Conservation (phyloP, 2,113 vertebrate genomes). For the Strix aluco region DNA sequence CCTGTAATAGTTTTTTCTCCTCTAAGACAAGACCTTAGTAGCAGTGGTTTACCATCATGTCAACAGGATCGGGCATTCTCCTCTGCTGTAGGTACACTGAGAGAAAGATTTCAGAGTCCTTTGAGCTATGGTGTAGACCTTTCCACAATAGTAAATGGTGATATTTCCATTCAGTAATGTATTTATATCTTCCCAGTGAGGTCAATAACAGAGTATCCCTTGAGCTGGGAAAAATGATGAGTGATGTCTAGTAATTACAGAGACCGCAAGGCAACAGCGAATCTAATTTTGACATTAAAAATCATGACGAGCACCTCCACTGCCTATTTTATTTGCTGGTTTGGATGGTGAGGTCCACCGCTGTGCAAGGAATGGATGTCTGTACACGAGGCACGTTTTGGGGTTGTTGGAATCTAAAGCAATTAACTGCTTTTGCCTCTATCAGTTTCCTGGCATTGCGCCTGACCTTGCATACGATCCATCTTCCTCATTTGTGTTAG, state of each 20-base stretch:
- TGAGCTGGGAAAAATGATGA: constrained; percentile 52
- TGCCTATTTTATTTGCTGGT: not conserved
- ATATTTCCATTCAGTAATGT: constrained; percentile 35
- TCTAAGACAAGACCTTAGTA: not conserved
- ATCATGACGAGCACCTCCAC: not conserved
- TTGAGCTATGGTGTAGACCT: constrained; percentile 9
- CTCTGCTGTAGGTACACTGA: not conserved
- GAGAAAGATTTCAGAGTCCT: constrained; percentile 27
- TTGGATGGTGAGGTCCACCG: not conserved
- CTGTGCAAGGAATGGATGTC: not conserved
- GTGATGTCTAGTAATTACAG: constrained; percentile 50
- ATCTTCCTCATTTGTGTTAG: constrained; percentile 28
- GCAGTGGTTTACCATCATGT: not conserved
- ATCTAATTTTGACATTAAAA: constrained; percentile 53
- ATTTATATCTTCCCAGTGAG: constrained; percentile 49
- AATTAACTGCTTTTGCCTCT: constrained; percentile 54
- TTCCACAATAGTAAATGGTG: constrained; percentile 12
- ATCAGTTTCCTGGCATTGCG: not conserved
- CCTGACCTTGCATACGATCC: constrained; percentile 63
- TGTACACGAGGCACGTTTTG: constrained; percentile 45
- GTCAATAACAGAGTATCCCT: constrained; percentile 52
- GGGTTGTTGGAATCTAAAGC: constrained; percentile 43
- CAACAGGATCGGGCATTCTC: not conserved
- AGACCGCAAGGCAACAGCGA: constrained; percentile 36
- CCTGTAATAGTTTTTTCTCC: constrained; percentile 4